These are phyloP conservation scores for Drosophila ohnishii DNA, from an alignment of 1,140 invertebrate genomes.

Conservation along the genomic window DNA sequence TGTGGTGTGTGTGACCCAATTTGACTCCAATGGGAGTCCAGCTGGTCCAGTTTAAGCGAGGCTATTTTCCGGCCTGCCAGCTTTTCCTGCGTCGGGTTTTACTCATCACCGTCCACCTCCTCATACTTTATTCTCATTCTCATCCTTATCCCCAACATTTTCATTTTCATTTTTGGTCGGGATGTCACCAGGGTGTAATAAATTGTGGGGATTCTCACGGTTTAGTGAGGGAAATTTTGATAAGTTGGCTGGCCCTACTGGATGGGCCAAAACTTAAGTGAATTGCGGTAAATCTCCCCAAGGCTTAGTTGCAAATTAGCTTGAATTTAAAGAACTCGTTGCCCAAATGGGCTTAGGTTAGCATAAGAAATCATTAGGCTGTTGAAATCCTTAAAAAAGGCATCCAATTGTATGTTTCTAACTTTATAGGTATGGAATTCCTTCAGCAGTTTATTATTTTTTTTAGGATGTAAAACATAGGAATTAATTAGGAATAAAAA, in stretches of 20 bases:
- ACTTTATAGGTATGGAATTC: not conserved
- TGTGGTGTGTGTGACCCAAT: constrained; percentile 17
- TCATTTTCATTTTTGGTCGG: constrained; percentile 10
- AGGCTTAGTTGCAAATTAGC: constrained; percentile 7
- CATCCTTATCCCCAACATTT: constrained; percentile 3
- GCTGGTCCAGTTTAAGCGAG: constrained; percentile 3
- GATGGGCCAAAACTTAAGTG: constrained; percentile 4
- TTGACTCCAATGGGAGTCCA: constrained; percentile 19
- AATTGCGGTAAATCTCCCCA: constrained; percentile 13
- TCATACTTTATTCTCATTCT: not conserved
- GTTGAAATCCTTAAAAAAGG: not conserved
- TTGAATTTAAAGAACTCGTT: constrained; percentile 1
- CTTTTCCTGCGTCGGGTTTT: not conserved
- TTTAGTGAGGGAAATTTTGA: constrained; percentile 18
- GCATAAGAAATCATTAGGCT: not conserved
- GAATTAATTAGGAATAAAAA: too few relatives aligned
- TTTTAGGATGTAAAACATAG: too few relatives aligned
- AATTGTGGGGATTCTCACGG: constrained; percentile 11
- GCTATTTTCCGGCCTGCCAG: constrained; percentile 10
- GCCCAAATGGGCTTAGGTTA: not conserved
- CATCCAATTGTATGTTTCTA: not conserved
- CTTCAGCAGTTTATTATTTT: too few relatives aligned
- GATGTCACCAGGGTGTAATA: constrained; percentile 16
- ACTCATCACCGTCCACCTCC: not conserved
- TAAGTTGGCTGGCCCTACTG: not conserved